These are phyloP conservation scores for Actinia tenebrosa DNA, from an alignment of 64 coral and sea anemone genomes.

Conservation along the genomic window DNA sequence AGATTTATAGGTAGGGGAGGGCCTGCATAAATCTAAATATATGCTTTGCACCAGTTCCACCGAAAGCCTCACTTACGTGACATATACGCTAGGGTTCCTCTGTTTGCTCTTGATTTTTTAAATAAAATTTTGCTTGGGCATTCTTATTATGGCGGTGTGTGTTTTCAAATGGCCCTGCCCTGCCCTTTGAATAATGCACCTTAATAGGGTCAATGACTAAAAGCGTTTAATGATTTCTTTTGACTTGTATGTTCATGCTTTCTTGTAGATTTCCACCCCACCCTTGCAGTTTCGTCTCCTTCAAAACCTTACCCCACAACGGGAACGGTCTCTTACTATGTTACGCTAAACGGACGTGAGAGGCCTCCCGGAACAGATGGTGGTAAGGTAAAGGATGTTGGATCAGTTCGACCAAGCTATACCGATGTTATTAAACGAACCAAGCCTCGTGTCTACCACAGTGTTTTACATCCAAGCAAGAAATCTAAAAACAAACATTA, in stretches of 20 bases:
- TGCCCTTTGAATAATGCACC: no score
- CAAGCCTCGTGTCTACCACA: no score
- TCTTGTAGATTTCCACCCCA: conserved; percentile 2
- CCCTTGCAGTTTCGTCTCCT: conserved; percentile 17
- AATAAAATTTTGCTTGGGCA: no score
- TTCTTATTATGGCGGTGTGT: not conserved
- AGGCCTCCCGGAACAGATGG: conserved; percentile 72
- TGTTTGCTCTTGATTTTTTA: no score
- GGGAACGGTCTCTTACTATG: conserved; percentile 99
- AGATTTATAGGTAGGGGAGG: no score
- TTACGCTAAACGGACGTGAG: conserved; percentile 96
- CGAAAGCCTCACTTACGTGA: no score
- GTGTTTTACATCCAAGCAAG: not conserved
- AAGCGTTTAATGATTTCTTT: not conserved
- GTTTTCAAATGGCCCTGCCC: no score
- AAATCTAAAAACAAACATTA: not conserved
- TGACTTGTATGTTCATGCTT: not conserved
- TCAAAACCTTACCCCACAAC: conserved; percentile 35
- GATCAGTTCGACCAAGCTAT: not conserved
- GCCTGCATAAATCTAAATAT: no score
- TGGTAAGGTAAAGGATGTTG: not conserved
- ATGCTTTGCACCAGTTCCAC: no score
- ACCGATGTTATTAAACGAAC: not conserved
- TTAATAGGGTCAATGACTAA: no score
- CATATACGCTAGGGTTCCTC: no score